Percentiles rank a stretch among this genome's conserved stretches.
Evolutionary conservation across 1,140 invertebrate genomes (phyloP).

Genomic region (Sycophila sp.): DNA sequence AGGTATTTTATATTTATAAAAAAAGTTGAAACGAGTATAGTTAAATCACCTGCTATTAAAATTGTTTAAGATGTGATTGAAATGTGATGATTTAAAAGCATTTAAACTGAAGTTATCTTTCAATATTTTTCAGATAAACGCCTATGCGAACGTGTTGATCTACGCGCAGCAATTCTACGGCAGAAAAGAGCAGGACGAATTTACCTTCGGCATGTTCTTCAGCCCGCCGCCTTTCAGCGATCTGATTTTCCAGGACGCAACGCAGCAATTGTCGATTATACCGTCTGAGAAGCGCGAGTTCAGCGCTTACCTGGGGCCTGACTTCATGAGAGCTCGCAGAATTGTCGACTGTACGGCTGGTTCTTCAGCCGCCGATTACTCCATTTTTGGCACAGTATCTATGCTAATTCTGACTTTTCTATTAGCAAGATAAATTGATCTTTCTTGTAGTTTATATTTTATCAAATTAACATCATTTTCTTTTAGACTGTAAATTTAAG

Average conservation of each 20-base stretch:
- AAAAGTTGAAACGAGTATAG: too few relatives aligned
- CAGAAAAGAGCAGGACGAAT: constrained; percentile 83
- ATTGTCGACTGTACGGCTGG: constrained; percentile 82
- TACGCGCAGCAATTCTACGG: constrained; percentile 93
- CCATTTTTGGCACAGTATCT: constrained; percentile 47
- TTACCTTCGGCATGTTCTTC: constrained; percentile 91
- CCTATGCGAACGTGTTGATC: constrained; percentile 87
- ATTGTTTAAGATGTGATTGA: background rate
- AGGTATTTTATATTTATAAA: constrained; percentile 49
- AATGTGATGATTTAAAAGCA: background rate
- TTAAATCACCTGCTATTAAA: too few relatives aligned
- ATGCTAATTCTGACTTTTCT: constrained; percentile 44
- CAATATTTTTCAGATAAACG: constrained; percentile 67
- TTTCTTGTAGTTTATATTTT: background rate
- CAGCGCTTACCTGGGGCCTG: constrained; percentile 75
- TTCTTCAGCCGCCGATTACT: constrained; percentile 49
- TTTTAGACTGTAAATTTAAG: background rate
- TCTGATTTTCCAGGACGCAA: constrained; percentile 92
- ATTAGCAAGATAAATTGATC: constrained; percentile 44
- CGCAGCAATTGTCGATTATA: constrained; percentile 82
- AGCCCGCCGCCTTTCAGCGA: constrained; percentile 83
- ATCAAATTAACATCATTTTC: too few relatives aligned
- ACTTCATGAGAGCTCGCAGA: constrained; percentile 80
- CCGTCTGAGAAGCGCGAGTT: constrained; percentile 72
- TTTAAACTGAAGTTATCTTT: background rate